phyloP scores from a whole-genome alignment of 2,888 invertebrate species.

The Habrosyne pyritoides region DNA sequence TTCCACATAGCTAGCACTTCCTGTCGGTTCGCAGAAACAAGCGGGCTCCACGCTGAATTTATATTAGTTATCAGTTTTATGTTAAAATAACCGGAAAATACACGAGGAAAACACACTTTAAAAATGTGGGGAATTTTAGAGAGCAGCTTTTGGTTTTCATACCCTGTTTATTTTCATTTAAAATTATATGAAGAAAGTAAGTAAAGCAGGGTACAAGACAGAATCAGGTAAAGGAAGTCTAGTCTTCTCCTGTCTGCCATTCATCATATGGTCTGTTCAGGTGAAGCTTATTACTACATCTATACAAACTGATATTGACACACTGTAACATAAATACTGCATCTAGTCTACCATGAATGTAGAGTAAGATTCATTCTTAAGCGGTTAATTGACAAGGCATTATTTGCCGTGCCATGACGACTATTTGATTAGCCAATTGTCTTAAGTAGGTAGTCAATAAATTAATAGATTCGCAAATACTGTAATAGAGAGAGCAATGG shows the following conservation, averaged over 20 bases:
- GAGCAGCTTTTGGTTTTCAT: not conserved
- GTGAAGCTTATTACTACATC: not conserved
- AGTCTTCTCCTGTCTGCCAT: no score
- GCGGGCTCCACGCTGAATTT: conserved; percentile 15
- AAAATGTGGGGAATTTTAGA: not conserved
- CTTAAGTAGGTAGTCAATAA: conserved; percentile 1
- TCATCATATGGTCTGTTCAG: no score
- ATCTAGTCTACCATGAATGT: not conserved
- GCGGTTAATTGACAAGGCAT: not conserved
- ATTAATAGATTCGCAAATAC: conserved; percentile 1
- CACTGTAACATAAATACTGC: not conserved
- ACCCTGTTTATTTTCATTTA: not conserved
- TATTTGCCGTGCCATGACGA: not conserved
- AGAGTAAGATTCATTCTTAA: not conserved
- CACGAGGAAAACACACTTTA: not conserved
- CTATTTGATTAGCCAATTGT: conserved; percentile 1
- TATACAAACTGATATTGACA: not conserved
- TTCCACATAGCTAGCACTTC: conserved; percentile 42
- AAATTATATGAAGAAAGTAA: not conserved
- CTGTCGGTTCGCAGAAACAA: conserved; percentile 53
- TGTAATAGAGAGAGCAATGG: conserved; percentile 2
- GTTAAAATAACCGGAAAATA: not conserved
- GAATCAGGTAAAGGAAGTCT: no score
- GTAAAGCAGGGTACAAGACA: not conserved
- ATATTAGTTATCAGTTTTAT: conserved; percentile 2